Evolutionary conservation across 2,888 invertebrate species (phyloP), one percentile per base, ranked within the genome.

Genomic region (Chrysolina haemoptera): DNA sequence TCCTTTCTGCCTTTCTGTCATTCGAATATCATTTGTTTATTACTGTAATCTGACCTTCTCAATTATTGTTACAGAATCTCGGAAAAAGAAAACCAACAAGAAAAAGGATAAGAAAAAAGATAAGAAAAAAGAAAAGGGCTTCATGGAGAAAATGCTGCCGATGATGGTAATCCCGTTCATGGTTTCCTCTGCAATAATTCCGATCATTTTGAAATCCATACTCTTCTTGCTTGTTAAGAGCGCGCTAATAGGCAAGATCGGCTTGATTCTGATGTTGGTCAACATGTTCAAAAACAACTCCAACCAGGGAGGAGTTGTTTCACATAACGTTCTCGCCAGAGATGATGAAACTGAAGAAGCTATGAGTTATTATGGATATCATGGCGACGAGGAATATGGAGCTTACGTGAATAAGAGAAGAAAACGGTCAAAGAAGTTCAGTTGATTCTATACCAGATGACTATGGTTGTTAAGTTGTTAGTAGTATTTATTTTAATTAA

Each of bases 151-250:
- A 79, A 89, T 93, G 53, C 86, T 94, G 70, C 93, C 94, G 0
- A 87, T 94, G 80, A 92, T 94, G 85, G 90, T 93, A n/a, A 88
- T 93, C 83, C 94, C 94, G 0, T 93, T 94, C 85, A 86, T 94
- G 75, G 89, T 94, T 68, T 93, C 94, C 82, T 92, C 93, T 0
- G 89, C 92, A 0, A 90, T 94, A 79, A 90, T 93, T n/a, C 94
- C 94, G 0, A 89, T 94, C 84, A 89, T 92, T 85, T 87, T 95
- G 20, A 91, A 93, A 62, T 89, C 92, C 79, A 88, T 95, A 12
- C 94, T 95, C 85, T 89, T 94, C 82, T 91, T 94, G 89, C 88
- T 95, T 41, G 85, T 95, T 68, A 81, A 84, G 82, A 93, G 94
- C 2, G 88, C 94, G 35, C 87, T 95, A 81, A 90, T 95, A 2